Percentiles rank a stretch among this genome's conserved stretches.
These are phyloP conservation scores for Tragelaphus oryx DNA, from an alignment of 2,797 vertebrate genomes.

Conservation along the genomic window DNA sequence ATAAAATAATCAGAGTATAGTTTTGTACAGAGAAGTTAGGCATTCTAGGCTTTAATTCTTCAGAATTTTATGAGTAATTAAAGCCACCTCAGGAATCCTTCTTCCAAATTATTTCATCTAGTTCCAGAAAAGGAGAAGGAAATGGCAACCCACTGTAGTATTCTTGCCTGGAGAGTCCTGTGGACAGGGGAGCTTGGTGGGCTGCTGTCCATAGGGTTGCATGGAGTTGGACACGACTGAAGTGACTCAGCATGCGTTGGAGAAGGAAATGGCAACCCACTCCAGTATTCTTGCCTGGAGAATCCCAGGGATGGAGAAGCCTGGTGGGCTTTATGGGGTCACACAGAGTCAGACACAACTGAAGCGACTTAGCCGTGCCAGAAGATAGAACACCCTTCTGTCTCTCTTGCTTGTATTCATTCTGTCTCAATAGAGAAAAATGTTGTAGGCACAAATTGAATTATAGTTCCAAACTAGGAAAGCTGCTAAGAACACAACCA, in stretches of 20 bases:
- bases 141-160: too few species aligned
- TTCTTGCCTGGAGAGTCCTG: too few species aligned
- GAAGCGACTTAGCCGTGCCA: neutral
- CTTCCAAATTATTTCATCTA: constrained; percentile 11
- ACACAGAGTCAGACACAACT: fast-evolving
- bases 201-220: too few species aligned
- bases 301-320: neutral
- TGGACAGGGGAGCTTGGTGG: too few species aligned
- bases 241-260: too few species aligned
- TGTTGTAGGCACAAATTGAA: neutral
- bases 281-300: neutral
- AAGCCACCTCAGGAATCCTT: neutral
- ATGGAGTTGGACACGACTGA: too few species aligned
- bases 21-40: neutral
- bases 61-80: neutral
- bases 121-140: neutral
- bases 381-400: neutral
- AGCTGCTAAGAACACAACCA: neutral
- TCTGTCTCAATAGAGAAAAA: neutral
- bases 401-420: neutral
- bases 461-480: neutral
- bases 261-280: neutral
- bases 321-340: neutral
- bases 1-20: neutral
- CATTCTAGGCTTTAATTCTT: neutral